A percentile compares a stretch with the other conserved stretches of the same genome.
phyloP scores from a whole-genome alignment of 37 sponge, comb jelly and placozoan genomes.

The Agelas oroides region DNA sequence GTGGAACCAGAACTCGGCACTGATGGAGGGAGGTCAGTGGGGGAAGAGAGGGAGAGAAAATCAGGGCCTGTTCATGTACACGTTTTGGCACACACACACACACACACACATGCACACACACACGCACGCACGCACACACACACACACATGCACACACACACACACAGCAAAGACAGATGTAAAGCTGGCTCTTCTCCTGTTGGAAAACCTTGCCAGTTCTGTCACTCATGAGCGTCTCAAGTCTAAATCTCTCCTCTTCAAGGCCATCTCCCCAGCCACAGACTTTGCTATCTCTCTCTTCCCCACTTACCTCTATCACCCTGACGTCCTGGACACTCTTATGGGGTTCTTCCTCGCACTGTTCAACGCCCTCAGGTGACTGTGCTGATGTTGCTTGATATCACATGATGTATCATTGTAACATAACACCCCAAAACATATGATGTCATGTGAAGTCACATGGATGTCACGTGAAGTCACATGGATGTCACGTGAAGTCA shows the following conservation, averaged over 20 bases:
- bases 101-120: constrained; percentile 43
- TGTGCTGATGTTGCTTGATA: too few species aligned
- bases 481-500: too few species aligned
- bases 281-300: constrained; percentile 59
- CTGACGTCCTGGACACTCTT: constrained; percentile 64
- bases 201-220: constrained; percentile 54
- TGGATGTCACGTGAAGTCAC: too few species aligned
- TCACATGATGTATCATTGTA: too few species aligned
- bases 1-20: constrained; percentile 9
- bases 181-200: constrained; percentile 41
- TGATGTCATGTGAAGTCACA: too few species aligned
- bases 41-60: background rate
- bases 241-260: constrained; percentile 68
- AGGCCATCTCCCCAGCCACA: constrained; percentile 39
- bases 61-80: too few species aligned
- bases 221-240: constrained; percentile 55
- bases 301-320: constrained; percentile 39
- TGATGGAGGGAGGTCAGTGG: constrained; percentile 46
- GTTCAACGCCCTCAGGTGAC: constrained; percentile 53
- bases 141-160: constrained; percentile 31
- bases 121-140: constrained; percentile 29
- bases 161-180: constrained; percentile 55
- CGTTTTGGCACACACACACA: constrained; percentile 10
- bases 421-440: too few species aligned
- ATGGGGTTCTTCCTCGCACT: constrained; percentile 79